Evolutionary conservation across 2,797 vertebrate species (phyloP).

Genomic region (Lacerta bilineata): DNA sequence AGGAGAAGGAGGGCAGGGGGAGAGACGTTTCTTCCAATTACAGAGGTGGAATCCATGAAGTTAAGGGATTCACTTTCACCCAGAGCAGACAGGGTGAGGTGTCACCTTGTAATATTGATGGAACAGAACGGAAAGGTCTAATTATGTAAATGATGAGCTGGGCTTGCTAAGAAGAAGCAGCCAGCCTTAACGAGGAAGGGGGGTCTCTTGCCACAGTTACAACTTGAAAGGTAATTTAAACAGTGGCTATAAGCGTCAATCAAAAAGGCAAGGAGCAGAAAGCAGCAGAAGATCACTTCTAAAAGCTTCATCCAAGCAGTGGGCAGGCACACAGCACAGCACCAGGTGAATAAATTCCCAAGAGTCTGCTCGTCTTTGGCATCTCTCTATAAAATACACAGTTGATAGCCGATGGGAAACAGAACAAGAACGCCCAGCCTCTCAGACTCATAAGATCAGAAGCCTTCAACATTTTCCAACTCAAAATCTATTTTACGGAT

Average conservation of each 20-base stretch:
- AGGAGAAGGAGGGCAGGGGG: neutral
- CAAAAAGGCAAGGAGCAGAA: conserved; percentile 49
- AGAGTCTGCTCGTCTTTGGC: neutral
- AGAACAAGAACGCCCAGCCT: neutral
- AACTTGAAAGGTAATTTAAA: conserved; percentile 65
- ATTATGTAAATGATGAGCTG: conserved; percentile 70
- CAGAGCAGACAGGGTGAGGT: conserved; percentile 64
- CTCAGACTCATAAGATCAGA: neutral
- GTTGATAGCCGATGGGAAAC: fast-evolving
- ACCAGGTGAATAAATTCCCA: neutral
- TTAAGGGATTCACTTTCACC: conserved; percentile 45
- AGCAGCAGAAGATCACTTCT: conserved; percentile 17
- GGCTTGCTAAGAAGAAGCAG: conserved; percentile 55
- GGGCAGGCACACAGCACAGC: neutral
- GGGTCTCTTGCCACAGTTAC: neutral
- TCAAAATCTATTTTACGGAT: too few species aligned
- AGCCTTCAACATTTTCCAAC: neutral
- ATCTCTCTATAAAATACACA: fast-evolving
- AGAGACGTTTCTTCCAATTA: conserved; percentile 50
- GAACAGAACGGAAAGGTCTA: conserved; percentile 68
- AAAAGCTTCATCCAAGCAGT: neutral
- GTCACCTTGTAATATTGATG: conserved; percentile 59
- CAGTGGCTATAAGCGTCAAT: conserved; percentile 58
- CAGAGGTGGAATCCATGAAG: conserved; percentile 41
- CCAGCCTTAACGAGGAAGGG: conserved; percentile 42